Base-by-base conservation (phyloP, 2,888 invertebrate species). In the Venusia cambrica region DNA sequence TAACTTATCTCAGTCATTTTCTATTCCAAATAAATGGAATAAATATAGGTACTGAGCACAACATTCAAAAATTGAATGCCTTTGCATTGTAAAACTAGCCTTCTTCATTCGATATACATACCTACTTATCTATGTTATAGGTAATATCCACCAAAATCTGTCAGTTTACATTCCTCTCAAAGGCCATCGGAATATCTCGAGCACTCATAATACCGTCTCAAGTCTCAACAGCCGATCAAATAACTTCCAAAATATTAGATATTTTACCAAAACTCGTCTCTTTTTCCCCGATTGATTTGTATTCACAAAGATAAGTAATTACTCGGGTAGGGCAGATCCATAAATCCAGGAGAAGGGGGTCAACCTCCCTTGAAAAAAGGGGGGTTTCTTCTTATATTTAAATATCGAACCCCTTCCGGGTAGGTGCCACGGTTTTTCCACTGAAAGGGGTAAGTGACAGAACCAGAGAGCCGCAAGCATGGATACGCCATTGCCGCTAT, bases 361-460 rank as follows among this genome's bases (percentile, higher is more conserved):
- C 56, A 61, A 58, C 43, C 75, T 66, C 76, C 80, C 75, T 73
- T 74, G 67, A 77, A 84, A 85, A 85, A 81, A 79, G 78, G 83
- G 85, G 84, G 83, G 70, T 78, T 79, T 83, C 84, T 85, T 85
- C 85, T 85, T 87, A 87, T 87, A 87, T 87, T 87, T 87, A 87
- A 87, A 87, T 87, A 87, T 87, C 84, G 84, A 73, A 81, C 85
- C 80, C 85, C 85, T 85, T 87, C 85, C 85, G 85, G 85, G 85
- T 85, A 87, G 85, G 84, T 87, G 83, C 85, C 79, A 85, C 85
- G 85, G 81, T 87, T 87, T 87, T 87, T 87, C 85, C 84, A 85
- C 80, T 83, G 76, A 83, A 84, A 85, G 85, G 85, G 85, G 85
- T 85, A 85, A 87, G 85, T 87, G 85, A 87, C 85, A 87, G 85